These are phyloP conservation scores for Crypturellus undulatus DNA, from an alignment of 2,113 vertebrate genomes.

Conservation along the genomic window DNA sequence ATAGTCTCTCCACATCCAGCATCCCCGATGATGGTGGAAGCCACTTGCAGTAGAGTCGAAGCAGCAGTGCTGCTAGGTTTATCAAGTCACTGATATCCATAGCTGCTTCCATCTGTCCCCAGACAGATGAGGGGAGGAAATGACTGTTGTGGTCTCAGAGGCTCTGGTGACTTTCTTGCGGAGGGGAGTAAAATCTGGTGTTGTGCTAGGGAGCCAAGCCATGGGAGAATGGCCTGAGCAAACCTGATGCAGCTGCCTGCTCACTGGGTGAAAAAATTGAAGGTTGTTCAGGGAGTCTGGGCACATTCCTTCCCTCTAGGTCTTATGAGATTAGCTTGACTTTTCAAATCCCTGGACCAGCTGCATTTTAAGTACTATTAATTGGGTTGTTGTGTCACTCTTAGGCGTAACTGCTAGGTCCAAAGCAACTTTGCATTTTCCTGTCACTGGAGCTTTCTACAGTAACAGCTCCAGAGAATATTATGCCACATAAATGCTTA, in stretches of 20 bases:
- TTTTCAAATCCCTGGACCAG: neutral
- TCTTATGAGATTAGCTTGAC: neutral
- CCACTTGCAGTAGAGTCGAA: neutral
- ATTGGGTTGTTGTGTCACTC: neutral
- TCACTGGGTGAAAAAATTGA: neutral
- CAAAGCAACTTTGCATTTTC: conserved; percentile 7
- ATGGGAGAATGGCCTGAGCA: neutral
- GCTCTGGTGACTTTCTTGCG: neutral
- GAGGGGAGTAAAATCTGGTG: neutral
- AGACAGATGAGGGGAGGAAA: neutral
- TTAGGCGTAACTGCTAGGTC: neutral
- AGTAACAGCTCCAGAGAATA: neutral
- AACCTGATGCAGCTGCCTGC: neutral
- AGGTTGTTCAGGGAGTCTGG: neutral
- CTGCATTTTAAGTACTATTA: conserved; percentile 30
- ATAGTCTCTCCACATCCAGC: neutral
- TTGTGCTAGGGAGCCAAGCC: neutral
- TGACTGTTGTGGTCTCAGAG: neutral
- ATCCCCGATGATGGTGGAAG: no score
- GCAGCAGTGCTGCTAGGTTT: neutral
- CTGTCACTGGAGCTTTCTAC: neutral
- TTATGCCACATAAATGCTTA: neutral
- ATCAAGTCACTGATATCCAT: neutral
- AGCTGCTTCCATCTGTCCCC: neutral
- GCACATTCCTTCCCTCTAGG: neutral